Base-by-base conservation (phyloP, 2,888 invertebrate genomes). In the Ormyrus rosae region DNA sequence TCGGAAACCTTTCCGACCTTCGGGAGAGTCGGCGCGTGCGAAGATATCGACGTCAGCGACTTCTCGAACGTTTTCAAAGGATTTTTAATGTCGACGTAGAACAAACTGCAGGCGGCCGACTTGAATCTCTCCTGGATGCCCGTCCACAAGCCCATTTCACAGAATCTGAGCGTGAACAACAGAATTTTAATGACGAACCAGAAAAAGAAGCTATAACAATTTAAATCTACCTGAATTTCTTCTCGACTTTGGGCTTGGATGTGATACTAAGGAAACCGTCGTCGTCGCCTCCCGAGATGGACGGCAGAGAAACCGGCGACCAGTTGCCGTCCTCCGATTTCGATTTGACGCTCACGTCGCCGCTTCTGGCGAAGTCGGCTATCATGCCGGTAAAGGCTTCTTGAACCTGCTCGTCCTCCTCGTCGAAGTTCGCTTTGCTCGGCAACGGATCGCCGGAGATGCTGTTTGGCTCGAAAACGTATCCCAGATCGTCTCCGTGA, bases 121-220 rank as follows among this genome's bases (percentile, higher is more conserved):
- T 93, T 91, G 34, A 95, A 87, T 82, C 94, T 90, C 76, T 94
- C 92, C 0, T 91, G 92, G 77, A 94, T 91, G 81, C 94, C 94
- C 4, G 93, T 93, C 95, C 95, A 95, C 7, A 95, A 87, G 6
- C 93, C 95, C 92, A 95, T 94, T 89, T 95, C 93, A 85, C 95
- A 95, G 86, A 92, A 94, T 85, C 93, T 93, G 86, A 34, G 0
- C 34, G 0, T 4, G 34, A 34, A 0, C 34, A 4, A 4, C 34
- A 0, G 3, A 34, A 13, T n/a, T 72, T 56, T 56, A 75, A 51
- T 13, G n/a, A 51, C 34, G 1, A 46, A 46, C 2, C 5, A 8
- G 46, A 50, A 51, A 19, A 19, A 19, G 46, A 68, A 45, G 60
- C 19, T 19, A 19, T 19, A 19, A 19, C 19, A 19, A 19, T 19